These are phyloP conservation scores for Aethes cnicana DNA, from an alignment of 2,888 invertebrate species.

Conservation along the genomic window DNA sequence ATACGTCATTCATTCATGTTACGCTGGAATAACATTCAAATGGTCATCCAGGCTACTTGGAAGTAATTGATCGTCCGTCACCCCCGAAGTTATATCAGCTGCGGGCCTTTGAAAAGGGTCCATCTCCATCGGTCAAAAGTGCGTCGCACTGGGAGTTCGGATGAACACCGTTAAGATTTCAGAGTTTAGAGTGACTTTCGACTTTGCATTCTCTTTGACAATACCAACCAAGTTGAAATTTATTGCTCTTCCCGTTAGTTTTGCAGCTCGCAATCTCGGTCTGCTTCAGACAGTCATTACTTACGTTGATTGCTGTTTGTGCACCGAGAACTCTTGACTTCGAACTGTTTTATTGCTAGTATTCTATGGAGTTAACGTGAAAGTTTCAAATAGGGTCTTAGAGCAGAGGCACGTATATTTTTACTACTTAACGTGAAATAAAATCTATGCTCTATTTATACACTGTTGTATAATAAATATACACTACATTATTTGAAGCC, in stretches of 20 bases:
- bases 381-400: too few species aligned
- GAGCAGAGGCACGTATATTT: too few species aligned
- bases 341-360: too few species aligned
- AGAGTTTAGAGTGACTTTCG: background rate
- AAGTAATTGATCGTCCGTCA: background rate
- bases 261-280: background rate
- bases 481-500: too few species aligned
- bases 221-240: conserved; percentile 11
- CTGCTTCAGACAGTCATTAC: background rate
- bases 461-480: too few species aligned
- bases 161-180: background rate
- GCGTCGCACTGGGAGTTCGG: background rate
- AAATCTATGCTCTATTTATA: too few species aligned
- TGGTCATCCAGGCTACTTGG: conserved; percentile 4
- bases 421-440: too few species aligned
- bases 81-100: background rate
- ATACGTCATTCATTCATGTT: background rate
- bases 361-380: too few species aligned
- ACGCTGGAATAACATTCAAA: background rate
- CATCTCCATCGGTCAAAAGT: conserved; percentile 10
- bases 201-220: conserved; percentile 16
- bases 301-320: too few species aligned
- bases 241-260: conserved; percentile 8
- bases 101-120: conserved; percentile 8
- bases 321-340: too few species aligned